Base-by-base conservation (phyloP, 2,888 invertebrate species). In the Ptychoptera albimana region DNA sequence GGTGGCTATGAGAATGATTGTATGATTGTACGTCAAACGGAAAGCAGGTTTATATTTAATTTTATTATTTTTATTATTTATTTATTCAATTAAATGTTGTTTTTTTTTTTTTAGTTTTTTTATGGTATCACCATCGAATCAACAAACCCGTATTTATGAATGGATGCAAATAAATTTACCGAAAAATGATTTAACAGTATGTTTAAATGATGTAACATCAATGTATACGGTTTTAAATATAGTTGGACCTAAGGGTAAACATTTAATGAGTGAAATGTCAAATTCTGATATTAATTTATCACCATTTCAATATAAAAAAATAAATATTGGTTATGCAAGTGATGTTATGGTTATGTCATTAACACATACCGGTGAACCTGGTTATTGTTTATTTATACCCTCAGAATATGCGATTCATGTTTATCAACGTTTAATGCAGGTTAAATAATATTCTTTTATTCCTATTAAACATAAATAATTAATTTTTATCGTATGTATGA, bases 121-220 rank as follows among this genome's bases (percentile, higher is more conserved):
- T 57, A 79, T 84, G 74, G 78, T 85, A n/a, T 80, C 81, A 1
- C 83, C 82, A 2, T 80, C 82, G 2, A 76, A 77, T 47, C 83
- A 83, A 57, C 82, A 84, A 64, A 81, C 81, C 1, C 67, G 81
- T 14, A 73, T 78, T 37, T 73, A 72, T 52, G 74, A 77, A 51
- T 82, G 82, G 82, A 73, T 84, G 68, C 65, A 63, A 7, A 59
- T 74, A 37, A 74, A 82, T 60, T 64, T 78, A 47, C 77, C 77
- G 7, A 23, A 23, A 7, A 51, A 57, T 23, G 71, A 75, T 52
- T 69, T 74, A 2, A 69, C 74, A 2, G 74, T 81, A 8, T 69
- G 71, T 50, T 59, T 80, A 31, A 74, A 72, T 48, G 80, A 81
- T 54, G 74, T 80, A 7, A 80, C 80, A 0, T 80, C 79, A 11